Evolutionary conservation across 2,888 invertebrate species (phyloP).

Genomic region (Caenorhabditis sp.): DNA sequence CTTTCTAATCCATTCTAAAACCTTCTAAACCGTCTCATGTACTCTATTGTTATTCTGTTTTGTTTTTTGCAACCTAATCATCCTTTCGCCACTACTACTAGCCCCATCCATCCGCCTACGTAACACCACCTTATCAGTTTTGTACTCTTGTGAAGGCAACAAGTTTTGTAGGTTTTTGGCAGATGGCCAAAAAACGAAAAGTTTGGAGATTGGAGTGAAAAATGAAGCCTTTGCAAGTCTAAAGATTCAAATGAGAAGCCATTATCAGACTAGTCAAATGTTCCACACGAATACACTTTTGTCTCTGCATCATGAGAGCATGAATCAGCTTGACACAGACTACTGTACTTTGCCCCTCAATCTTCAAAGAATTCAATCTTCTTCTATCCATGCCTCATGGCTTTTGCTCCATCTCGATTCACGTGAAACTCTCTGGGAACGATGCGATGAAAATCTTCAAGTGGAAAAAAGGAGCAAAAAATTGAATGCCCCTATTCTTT

Average conservation of each 20-base stretch:
- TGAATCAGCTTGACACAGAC: constrained; percentile 13
- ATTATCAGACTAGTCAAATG: neutral
- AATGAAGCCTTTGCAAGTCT: too few relatives aligned
- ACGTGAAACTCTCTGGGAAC: constrained; percentile 13
- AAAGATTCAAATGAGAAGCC: neutral
- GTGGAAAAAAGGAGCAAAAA: constrained; percentile 20
- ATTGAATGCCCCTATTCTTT: neutral
- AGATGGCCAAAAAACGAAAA: constrained; percentile 2
- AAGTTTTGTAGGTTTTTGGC: neutral
- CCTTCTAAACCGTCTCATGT: neutral
- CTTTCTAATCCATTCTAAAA: neutral
- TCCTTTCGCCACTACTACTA: neutral
- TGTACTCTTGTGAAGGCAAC: neutral
- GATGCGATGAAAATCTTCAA: neutral
- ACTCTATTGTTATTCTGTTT: neutral
- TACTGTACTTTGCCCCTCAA: constrained; percentile 40
- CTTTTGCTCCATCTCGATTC: constrained; percentile 4
- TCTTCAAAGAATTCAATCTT: constrained; percentile 30
- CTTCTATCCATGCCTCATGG: constrained; percentile 2
- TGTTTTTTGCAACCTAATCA: constrained; percentile 10
- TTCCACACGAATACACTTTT: constrained; percentile 11
- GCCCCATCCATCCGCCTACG: neutral
- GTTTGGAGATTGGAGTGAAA: too few relatives aligned
- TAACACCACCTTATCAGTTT: neutral
- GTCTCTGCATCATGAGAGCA: constrained; percentile 3